These are phyloP conservation scores for Hirudinaria manillensis DNA, from an alignment of 2,888 invertebrate species.

Conservation along the genomic window DNA sequence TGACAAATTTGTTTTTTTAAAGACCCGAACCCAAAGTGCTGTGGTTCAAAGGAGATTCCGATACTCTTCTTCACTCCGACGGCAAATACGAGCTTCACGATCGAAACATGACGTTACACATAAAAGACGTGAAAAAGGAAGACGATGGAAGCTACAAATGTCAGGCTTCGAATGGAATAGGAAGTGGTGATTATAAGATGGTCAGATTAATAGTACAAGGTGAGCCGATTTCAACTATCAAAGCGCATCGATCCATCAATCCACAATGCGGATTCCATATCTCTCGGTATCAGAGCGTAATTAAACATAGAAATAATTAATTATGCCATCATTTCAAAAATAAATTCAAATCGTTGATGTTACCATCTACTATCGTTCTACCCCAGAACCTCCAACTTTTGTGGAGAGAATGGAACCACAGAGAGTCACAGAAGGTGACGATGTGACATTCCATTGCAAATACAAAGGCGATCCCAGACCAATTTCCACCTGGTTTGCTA, in stretches of 20 bases:
- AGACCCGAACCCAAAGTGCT: conserved; percentile 17
- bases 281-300: no score
- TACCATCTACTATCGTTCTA: not conserved
- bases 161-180: not conserved
- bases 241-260: no score
- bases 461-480: conserved; percentile 14
- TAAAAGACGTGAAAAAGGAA: conserved; percentile 6
- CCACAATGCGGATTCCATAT: no score
- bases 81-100: not conserved
- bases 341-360: no score
- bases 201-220: not conserved
- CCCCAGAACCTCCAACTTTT: conserved; percentile 9
- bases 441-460: conserved; percentile 8
- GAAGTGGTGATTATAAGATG: not conserved
- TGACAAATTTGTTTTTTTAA: not conserved
- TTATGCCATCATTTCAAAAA: no score
- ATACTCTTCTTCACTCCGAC: not conserved
- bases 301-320: no score
- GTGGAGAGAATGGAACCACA: not conserved
- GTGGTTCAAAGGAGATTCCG: conserved; percentile 19
- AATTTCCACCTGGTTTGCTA: not conserved
- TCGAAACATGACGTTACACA: not conserved
- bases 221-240: not conserved
- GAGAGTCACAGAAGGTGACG: conserved; percentile 13
- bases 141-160: conserved; percentile 19